These are phyloP conservation scores for Ephydatia muelleri DNA, from an alignment of 37 sponge, comb jelly and placozoan genomes.

Conservation along the genomic window DNA sequence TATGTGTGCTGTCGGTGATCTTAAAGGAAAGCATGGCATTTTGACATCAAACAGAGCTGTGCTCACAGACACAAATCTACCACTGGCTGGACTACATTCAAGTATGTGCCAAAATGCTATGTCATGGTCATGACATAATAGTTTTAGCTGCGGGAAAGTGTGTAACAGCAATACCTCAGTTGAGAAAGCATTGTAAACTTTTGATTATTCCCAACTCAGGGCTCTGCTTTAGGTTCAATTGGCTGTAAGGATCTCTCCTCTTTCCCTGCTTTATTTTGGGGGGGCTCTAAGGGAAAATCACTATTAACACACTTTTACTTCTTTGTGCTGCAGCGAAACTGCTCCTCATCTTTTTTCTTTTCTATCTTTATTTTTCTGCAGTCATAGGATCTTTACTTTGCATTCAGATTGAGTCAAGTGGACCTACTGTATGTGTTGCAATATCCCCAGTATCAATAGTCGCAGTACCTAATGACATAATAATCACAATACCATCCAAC, in stretches of 20 bases:
- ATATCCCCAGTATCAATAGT: neutral
- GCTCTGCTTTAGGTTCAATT: no score
- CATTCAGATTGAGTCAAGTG: neutral
- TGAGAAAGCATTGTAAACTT: no score
- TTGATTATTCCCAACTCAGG: no score
- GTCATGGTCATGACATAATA: neutral
- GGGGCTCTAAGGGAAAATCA: no score
- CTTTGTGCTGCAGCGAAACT: no score
- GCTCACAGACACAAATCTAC: constrained; percentile 71
- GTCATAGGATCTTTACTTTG: neutral
- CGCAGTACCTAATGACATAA: neutral
- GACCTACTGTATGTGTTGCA: neutral
- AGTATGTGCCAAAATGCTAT: constrained; percentile 6
- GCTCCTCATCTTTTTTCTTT: neutral
- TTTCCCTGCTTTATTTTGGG: no score
- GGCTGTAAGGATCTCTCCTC: no score
- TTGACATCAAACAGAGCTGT: constrained; percentile 30
- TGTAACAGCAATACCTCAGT: neutral
- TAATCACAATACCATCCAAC: no score
- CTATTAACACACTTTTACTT: no score
- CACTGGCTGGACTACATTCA: constrained; percentile 62
- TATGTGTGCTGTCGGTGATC: constrained; percentile 68
- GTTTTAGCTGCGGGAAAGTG: neutral
- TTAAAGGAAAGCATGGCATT: constrained; percentile 61
- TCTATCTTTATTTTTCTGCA: neutral